phyloP scores from a whole-genome alignment of 2,113 vertebrate genomes.

The Rhipidura dahli region DNA sequence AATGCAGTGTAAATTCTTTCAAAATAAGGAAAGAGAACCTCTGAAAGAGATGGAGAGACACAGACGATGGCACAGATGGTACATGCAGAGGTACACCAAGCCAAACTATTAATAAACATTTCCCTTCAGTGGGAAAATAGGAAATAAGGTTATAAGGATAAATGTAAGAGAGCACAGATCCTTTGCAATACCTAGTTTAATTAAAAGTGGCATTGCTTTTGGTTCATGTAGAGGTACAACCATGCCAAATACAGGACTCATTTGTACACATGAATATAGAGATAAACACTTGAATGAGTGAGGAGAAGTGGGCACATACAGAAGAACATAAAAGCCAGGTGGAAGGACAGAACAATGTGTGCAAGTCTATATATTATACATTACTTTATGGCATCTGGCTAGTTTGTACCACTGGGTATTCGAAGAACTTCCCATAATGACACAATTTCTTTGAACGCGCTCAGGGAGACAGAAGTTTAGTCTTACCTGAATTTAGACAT shows the following conservation, averaged over 20 bases:
- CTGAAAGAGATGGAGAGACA: background rate
- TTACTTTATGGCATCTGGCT: background rate
- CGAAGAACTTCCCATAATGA: background rate
- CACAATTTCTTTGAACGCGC: background rate
- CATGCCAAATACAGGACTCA: background rate
- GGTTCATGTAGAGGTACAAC: background rate
- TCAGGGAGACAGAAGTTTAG: background rate
- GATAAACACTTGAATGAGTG: background rate
- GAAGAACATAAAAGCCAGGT: background rate
- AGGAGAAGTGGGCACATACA: background rate
- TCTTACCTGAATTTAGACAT: background rate
- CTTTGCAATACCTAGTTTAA: conserved; percentile 1
- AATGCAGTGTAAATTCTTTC: background rate
- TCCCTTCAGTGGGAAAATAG: background rate
- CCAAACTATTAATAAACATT: background rate
- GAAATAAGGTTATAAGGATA: background rate
- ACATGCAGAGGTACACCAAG: background rate
- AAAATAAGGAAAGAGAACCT: background rate
- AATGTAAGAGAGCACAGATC: background rate
- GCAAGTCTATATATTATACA: background rate
- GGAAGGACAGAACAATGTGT: background rate
- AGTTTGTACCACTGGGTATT: background rate
- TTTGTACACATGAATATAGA: background rate
- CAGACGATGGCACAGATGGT: background rate
- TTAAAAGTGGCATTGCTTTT: background rate